Percentiles rank a stretch among this genome's conserved stretches.
These are phyloP conservation scores for Pseudomyrmex sp. DNA, from an alignment of 1,140 invertebrate species.

Conservation along the genomic window DNA sequence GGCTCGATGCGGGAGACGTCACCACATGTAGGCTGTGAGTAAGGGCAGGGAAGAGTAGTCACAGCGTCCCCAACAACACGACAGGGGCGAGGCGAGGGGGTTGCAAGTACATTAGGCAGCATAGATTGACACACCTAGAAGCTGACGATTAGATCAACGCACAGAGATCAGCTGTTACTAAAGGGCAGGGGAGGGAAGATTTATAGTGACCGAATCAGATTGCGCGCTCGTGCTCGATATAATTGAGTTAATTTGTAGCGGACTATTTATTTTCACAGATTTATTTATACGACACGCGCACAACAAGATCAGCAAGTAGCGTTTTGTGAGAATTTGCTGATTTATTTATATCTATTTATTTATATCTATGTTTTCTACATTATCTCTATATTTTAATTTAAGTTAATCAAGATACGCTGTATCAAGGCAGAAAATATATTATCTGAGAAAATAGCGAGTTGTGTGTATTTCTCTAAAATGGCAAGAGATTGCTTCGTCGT, in stretches of 20 bases:
- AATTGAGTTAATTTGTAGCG: not conserved
- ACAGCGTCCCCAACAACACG: constrained; percentile 49
- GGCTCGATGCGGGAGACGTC: constrained; percentile 78
- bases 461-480: not conserved
- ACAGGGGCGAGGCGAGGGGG: constrained; percentile 21
- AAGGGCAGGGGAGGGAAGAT: not conserved
- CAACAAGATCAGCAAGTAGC: too few species aligned
- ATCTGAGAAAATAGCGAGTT: not conserved
- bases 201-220: constrained; percentile 7
- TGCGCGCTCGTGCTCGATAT: not conserved
- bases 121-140: constrained; percentile 47
- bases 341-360: too few species aligned
- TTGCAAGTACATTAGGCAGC: constrained; percentile 46
- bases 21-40: constrained; percentile 75
- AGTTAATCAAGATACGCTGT: not conserved
- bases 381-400: not conserved
- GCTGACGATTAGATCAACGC: constrained; percentile 44
- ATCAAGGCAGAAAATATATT: not conserved
- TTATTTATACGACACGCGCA: too few species aligned
- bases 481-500: constrained; percentile 13
- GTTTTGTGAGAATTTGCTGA: too few species aligned
- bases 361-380: too few species aligned
- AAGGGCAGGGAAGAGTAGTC: constrained; percentile 33
- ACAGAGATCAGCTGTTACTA: constrained; percentile 24
- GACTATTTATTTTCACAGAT: too few species aligned